Evolutionary conservation across 2,113 vertebrate genomes (phyloP).

Genomic region (Sebastes fasciatus): DNA sequence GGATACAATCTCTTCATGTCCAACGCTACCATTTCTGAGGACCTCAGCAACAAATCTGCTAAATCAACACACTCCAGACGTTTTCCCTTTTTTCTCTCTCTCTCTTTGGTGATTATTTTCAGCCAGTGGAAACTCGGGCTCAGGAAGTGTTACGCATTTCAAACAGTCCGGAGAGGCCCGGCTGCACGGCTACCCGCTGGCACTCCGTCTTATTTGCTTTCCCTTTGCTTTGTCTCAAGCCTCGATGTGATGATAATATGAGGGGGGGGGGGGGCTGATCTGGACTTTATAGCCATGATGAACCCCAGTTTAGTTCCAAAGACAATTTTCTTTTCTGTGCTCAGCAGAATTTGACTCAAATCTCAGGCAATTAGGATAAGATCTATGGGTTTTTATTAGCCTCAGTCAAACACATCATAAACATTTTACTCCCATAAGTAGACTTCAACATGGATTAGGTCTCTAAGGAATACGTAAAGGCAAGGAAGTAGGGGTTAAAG

Average conservation of each 20-base stretch:
- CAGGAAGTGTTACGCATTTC: conserved; percentile 66
- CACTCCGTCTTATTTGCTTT: conserved; percentile 47
- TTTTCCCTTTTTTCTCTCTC: not conserved
- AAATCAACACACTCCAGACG: conserved; percentile 68
- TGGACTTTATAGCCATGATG: conserved; percentile 22
- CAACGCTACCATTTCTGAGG: conserved; percentile 53
- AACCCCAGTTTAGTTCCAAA: conserved; percentile 33
- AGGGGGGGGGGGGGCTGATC: not conserved
- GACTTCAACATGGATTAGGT: conserved; percentile 9
- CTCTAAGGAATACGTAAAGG: conserved; percentile 31
- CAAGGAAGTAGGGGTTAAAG: conserved; percentile 43
- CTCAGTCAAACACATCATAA: conserved; percentile 42
- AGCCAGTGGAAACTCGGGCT: conserved; percentile 52
- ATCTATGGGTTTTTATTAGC: conserved; percentile 35
- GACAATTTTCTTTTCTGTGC: conserved; percentile 23
- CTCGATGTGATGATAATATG: conserved; percentile 16
- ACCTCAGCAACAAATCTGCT: conserved; percentile 63
- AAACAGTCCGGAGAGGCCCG: conserved; percentile 34
- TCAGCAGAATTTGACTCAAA: conserved; percentile 34
- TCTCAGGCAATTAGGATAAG: conserved; percentile 54
- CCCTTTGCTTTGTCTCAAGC: conserved; percentile 32
- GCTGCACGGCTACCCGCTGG: conserved; percentile 34
- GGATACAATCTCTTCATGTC: conserved; percentile 43
- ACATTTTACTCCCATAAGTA: conserved; percentile 25
- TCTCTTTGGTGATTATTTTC: conserved; percentile 59